phyloP scores from a whole-genome alignment of 2,888 invertebrate species.

The Podabrus alpinus region DNA sequence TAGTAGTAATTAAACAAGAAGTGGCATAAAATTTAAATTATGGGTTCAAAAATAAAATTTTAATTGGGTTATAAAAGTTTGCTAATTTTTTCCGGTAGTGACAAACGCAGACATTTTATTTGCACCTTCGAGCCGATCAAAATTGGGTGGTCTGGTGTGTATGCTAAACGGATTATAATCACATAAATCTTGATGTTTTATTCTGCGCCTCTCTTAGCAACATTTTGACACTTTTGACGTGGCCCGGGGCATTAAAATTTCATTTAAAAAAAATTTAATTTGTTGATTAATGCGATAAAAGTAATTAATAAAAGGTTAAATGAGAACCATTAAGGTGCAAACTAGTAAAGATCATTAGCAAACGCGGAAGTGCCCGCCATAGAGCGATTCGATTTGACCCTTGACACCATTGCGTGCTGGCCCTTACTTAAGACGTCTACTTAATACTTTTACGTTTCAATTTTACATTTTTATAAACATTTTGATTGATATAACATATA shows the following conservation, averaged over 20 bases:
- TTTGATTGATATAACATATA: slow-evolving; percentile 10
- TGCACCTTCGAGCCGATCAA: no score
- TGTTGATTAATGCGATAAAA: neutral
- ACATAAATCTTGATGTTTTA: neutral
- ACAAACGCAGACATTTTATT: no score
- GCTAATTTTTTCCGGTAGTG: no score
- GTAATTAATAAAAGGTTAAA: neutral
- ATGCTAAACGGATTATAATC: neutral
- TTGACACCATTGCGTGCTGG: slow-evolving; percentile 24
- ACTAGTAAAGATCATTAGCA: slow-evolving; percentile 26
- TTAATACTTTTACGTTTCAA: slow-evolving; percentile 4
- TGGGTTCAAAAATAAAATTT: neutral
- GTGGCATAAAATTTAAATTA: neutral
- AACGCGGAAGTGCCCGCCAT: slow-evolving; percentile 28
- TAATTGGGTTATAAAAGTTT: neutral
- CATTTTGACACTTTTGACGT: neutral
- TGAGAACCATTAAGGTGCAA: slow-evolving; percentile 10
- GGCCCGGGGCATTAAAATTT: neutral
- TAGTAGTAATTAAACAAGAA: neutral
- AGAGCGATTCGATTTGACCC: slow-evolving; percentile 18
- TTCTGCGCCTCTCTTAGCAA: no score
- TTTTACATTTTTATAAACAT: slow-evolving; percentile 4
- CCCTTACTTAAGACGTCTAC: slow-evolving; percentile 4
- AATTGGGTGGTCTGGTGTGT: neutral
- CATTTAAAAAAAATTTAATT: neutral